Percentiles rank a stretch among this genome's conserved stretches.
phyloP scores from a whole-genome alignment of 2,797 vertebrate genomes.

The Enteromius afrohamiltoni region DNA sequence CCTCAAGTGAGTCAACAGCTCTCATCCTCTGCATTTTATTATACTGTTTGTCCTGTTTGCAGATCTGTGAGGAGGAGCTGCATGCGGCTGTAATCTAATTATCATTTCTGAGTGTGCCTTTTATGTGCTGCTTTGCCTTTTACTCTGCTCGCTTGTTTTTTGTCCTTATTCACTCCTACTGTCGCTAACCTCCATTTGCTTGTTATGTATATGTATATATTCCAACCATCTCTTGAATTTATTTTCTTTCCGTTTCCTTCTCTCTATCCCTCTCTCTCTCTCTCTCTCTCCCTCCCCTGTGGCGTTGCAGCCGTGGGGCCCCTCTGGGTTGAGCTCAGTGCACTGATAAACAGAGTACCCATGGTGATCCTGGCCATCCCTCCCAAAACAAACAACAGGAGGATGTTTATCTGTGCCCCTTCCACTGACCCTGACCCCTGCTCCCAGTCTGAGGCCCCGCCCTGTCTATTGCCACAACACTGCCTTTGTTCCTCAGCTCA shows the following conservation, averaged over 20 bases:
- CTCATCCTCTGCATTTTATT: conserved; percentile 2
- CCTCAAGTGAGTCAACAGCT: conserved; percentile 87
- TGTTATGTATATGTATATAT: background rate
- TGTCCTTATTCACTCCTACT: background rate
- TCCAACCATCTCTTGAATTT: background rate
- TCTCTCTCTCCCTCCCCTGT: conserved; percentile 36
- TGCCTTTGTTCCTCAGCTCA: conserved; percentile 59
- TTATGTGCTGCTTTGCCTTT: background rate
- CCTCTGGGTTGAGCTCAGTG: conserved; percentile 77
- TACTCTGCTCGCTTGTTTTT: conserved; percentile 16
- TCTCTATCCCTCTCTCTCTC: background rate
- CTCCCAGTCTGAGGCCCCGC: conserved; percentile 54
- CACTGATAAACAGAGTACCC: conserved; percentile 77
- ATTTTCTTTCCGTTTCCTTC: background rate
- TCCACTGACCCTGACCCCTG: conserved; percentile 63
- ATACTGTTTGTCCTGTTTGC: conserved; percentile 16
- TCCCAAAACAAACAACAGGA: conserved; percentile 75
- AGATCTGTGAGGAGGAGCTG: background rate
- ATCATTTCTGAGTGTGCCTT: conserved; percentile 8
- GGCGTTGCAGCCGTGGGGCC: conserved; percentile 56
- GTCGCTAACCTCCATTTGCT: background rate
- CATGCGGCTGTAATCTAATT: conserved; percentile 6
- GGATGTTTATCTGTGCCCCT: conserved; percentile 75
- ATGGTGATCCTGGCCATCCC: conserved; percentile 74
- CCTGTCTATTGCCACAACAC: conserved; percentile 64